These are phyloP conservation scores for Anticlea derivata DNA, from an alignment of 2,888 invertebrate genomes.

Conservation along the genomic window DNA sequence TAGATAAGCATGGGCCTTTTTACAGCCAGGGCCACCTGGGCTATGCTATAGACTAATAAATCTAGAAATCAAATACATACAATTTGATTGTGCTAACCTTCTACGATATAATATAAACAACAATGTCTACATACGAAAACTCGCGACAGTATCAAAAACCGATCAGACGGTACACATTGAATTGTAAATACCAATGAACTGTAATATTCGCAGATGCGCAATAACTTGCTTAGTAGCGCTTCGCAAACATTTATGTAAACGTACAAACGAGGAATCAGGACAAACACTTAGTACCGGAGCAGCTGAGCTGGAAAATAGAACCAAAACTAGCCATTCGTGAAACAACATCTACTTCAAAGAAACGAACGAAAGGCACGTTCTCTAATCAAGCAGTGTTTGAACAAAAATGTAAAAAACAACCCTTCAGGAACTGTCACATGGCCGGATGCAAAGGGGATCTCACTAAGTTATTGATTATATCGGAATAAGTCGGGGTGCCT, in stretches of 20 bases:
- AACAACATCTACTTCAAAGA: slow-evolving; percentile 73
- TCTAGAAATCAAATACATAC: no score
- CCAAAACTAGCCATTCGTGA: slow-evolving; percentile 62
- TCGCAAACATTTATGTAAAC: slow-evolving; percentile 55
- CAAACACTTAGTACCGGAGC: slow-evolving; percentile 63
- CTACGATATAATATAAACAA: background rate
- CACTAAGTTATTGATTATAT: slow-evolving; percentile 85
- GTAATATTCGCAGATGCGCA: slow-evolving; percentile 39
- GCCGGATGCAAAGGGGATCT: slow-evolving; percentile 83
- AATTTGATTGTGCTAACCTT: background rate
- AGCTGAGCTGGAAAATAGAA: slow-evolving; percentile 51
- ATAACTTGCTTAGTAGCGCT: slow-evolving; percentile 36
- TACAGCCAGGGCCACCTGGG: no score
- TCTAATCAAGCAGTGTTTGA: slow-evolving; percentile 82
- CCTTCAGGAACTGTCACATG: slow-evolving; percentile 78
- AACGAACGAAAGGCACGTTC: slow-evolving; percentile 55
- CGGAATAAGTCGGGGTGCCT: slow-evolving; percentile 78
- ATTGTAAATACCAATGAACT: slow-evolving; percentile 39
- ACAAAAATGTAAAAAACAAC: slow-evolving; percentile 71
- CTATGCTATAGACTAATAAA: no score
- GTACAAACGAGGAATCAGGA: slow-evolving; percentile 55
- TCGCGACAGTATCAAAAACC: slow-evolving; percentile 33
- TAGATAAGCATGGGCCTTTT: no score
- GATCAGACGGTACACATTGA: slow-evolving; percentile 38
- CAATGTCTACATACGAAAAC: slow-evolving; percentile 22